phyloP scores from a whole-genome alignment of 1,140 invertebrate genomes.

The Centruroides vittatus region DNA sequence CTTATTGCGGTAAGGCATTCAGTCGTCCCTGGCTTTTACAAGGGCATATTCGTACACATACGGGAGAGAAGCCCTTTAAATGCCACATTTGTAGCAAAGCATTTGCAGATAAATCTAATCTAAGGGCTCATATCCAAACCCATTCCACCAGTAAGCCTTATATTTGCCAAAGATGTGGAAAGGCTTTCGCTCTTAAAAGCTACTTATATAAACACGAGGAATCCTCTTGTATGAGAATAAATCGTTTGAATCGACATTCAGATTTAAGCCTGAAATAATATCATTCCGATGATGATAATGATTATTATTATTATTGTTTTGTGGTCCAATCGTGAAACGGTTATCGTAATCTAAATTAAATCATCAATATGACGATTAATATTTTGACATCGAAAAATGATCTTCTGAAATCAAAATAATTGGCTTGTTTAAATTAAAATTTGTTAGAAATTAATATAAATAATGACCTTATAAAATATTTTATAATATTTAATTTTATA shows the following conservation, averaged over 20 bases:
- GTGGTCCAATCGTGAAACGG: no score
- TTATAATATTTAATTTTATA: no score
- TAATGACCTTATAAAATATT: no score
- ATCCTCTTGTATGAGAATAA: constrained; percentile 25
- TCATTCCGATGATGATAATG: no score
- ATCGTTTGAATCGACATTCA: background rate
- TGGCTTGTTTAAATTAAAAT: no score
- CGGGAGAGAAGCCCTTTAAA: constrained; percentile 18
- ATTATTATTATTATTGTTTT: no score
- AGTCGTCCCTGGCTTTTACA: constrained; percentile 17
- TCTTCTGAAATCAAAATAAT: no score
- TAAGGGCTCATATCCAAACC: constrained; percentile 18
- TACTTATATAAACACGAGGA: constrained; percentile 36
- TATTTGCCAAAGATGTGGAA: constrained; percentile 24
- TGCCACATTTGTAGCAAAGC: constrained; percentile 13
- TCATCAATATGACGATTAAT: no score
- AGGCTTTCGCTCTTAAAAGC: constrained; percentile 33
- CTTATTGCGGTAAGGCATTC: constrained; percentile 16
- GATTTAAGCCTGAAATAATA: no score
- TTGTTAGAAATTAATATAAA: no score
- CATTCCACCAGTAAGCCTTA: constrained; percentile 16
- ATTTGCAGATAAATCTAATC: constrained; percentile 19
- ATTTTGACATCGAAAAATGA: no score
- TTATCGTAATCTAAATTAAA: no score
- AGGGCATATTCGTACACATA: constrained; percentile 28